Evolutionary conservation across 2,797 vertebrate genomes (phyloP).

Genomic region (Liparis tanakae): DNA sequence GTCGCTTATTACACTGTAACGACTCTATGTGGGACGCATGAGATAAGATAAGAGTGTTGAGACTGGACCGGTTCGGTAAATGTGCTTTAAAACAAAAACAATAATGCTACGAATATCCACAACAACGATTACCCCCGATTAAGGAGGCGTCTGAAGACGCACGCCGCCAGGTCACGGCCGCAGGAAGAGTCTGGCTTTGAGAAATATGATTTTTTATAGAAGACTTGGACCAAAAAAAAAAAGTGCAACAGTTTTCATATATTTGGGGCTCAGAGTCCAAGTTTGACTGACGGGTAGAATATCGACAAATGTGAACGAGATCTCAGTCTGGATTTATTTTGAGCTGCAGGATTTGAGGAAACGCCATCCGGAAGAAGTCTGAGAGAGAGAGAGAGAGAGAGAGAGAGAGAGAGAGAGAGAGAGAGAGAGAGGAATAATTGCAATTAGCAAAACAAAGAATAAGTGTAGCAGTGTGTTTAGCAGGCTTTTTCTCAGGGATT

Average conservation of each 20-base stretch:
- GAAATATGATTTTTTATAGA: background rate
- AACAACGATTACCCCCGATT: no score
- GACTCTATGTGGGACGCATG: no score
- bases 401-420: background rate
- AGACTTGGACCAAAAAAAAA: constrained; percentile 20
- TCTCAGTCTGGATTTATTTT: constrained; percentile 1
- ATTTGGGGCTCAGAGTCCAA: background rate
- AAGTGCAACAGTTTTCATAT: background rate
- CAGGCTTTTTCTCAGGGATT: background rate
- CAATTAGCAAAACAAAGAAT: background rate
- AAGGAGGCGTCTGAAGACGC: no score
- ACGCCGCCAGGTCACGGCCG: background rate
- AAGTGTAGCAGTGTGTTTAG: background rate
- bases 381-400: background rate
- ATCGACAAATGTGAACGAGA: constrained; percentile 12
- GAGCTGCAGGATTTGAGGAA: background rate
- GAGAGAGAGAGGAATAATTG: background rate
- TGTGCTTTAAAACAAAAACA: no score
- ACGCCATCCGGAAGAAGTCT: background rate
- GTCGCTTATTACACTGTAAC: no score
- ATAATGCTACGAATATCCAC: no score
- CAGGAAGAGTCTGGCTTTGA: background rate
- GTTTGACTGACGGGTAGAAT: constrained; percentile 6
- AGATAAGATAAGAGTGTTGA: no score
- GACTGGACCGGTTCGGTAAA: no score